Base-by-base conservation (phyloP, 2,888 invertebrate genomes). In the Cepaea hortensis region DNA sequence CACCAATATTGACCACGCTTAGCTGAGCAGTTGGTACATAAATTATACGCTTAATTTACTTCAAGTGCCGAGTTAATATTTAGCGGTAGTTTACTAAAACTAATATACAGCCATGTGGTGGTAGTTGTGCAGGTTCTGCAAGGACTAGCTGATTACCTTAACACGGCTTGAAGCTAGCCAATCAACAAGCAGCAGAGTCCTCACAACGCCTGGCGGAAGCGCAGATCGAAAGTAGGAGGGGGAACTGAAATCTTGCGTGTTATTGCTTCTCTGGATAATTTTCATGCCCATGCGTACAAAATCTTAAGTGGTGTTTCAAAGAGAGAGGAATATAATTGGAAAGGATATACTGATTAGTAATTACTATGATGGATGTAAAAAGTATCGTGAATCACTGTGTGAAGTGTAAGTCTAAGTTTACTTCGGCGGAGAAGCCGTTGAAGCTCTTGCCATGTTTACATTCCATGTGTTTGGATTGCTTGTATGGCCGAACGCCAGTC, bases 371-470 rank as follows among this genome's bases (percentile, higher is more conserved):
- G 72, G 81, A 82, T 70, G 7, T 76, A 5, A 81, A 68, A 46
- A 83, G 75, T 55, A 75, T 86, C n/a, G 68, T 88, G 48, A 87
- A 85, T 46, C 81, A 84, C 1, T 88, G 88, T 70, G 80, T 87
- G 18, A 87, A 87, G 50, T 88, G 88, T 81, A 83, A 82, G 55
- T 86, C 85, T 48, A 87, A 85, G 70, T 85, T 88, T 55, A 84
- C 87, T n/a, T 50, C 86, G 20, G 80, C 87, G 23, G 88, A 88
- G n/a, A 87, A 86, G 73, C 77, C 86, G 35, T 85, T 98, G 68
- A 97, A 97, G 95, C 95, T 98, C 88, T 95, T 98, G 93, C 97
- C 97, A 95, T 98, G 98, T 94, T 95, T 98, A 90, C 98, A 98
- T 94, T 97, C 97, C 84, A 96, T 97, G 88, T 98, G 98, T 82